phyloP scores from a whole-genome alignment of 2,113 vertebrate genomes.

The Microcebus ravelobensis region DNA sequence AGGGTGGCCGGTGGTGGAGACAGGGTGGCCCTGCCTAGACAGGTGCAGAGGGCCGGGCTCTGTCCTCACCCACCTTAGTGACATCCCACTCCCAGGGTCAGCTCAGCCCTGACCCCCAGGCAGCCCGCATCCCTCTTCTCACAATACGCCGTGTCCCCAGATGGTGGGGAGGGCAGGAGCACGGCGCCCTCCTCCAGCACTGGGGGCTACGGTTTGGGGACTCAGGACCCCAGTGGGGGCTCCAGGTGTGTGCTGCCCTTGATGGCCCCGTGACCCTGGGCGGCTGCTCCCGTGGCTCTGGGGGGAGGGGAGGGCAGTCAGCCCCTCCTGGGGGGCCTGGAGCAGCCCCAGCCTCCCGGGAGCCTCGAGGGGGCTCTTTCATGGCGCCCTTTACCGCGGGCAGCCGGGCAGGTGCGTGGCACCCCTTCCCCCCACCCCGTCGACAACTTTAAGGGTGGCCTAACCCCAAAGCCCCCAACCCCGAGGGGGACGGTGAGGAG shows the following conservation, averaged over 20 bases:
- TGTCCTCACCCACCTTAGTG: neutral
- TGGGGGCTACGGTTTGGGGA: too few relatives aligned
- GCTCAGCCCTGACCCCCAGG: neutral
- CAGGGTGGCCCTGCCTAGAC: too few relatives aligned
- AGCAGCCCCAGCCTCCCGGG: neutral
- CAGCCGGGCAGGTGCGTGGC: neutral
- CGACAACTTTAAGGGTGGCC: neutral
- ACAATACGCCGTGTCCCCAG: neutral
- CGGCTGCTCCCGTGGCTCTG: accelerated
- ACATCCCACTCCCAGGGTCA: neutral
- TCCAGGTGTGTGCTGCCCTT: too few relatives aligned
- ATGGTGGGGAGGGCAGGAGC: too few relatives aligned
- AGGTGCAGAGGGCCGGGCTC: neutral
- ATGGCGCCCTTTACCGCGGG: too few relatives aligned
- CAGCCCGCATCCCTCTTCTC: neutral
- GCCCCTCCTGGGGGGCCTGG: neutral
- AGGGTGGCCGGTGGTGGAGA: too few relatives aligned
- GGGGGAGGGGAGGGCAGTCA: neutral
- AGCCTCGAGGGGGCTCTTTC: too few relatives aligned
- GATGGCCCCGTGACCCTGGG: accelerated
- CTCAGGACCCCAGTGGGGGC: neutral
- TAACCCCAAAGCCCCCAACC: neutral
- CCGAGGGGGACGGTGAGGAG: neutral
- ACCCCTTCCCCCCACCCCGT: neutral
- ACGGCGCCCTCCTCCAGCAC: neutral